Percentiles rank a stretch among this genome's conserved stretches.
phyloP scores from a whole-genome alignment of 2,888 invertebrate genomes.

The Congeria kusceri region DNA sequence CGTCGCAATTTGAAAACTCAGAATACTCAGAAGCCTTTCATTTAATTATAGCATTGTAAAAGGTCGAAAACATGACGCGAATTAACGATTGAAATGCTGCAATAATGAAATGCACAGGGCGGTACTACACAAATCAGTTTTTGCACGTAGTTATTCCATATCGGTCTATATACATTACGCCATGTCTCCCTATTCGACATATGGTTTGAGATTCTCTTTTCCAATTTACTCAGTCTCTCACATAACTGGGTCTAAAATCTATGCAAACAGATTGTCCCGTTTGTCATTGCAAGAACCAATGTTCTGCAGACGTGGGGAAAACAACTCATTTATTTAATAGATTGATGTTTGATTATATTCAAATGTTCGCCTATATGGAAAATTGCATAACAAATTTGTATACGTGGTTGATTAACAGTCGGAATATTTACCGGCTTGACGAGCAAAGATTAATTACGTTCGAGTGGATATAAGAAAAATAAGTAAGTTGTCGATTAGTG shows the following conservation, averaged over 20 bases:
- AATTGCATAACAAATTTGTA: no score
- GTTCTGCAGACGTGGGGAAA: conserved; percentile 1
- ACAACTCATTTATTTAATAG: conserved; percentile 27
- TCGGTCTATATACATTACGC: neutral
- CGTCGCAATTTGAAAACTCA: no score
- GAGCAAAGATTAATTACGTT: no score
- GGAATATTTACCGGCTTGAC: no score
- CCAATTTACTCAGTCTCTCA: conserved; percentile 14
- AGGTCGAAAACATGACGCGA: no score
- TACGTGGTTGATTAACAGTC: no score
- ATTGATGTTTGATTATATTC: conserved; percentile 3
- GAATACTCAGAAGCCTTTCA: no score
- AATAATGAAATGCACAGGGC: neutral
- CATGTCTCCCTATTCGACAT: neutral
- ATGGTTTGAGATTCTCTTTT: conserved; percentile 3
- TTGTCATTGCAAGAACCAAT: conserved; percentile 11
- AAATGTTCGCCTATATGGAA: neutral
- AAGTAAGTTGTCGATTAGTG: no score
- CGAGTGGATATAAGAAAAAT: no score
- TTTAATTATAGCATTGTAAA: no score
- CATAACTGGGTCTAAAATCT: neutral
- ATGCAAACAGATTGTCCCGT: conserved; percentile 27
- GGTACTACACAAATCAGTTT: no score
- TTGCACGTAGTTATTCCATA: neutral
- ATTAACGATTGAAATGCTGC: neutral